A percentile compares a stretch with the other conserved stretches of the same genome.
Evolutionary conservation across 2,113 vertebrate species (phyloP).

Genomic region (Myotis davidii): DNA sequence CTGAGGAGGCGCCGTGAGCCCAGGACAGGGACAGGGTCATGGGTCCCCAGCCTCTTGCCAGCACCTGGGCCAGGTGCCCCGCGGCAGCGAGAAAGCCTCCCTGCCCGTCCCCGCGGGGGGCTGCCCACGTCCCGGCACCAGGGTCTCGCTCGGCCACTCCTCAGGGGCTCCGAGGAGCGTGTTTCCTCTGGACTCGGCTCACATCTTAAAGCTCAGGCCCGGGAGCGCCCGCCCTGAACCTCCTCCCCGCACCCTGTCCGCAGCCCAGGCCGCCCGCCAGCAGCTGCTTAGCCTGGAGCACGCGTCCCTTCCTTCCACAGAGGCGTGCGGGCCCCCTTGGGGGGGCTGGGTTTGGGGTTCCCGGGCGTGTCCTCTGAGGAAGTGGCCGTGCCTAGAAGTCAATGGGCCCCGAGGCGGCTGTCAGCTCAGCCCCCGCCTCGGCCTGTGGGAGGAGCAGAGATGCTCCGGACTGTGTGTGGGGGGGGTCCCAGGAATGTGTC

Average conservation of each 20-base stretch:
- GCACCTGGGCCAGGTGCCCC: neutral
- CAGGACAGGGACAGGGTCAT: neutral
- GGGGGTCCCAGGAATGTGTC: neutral
- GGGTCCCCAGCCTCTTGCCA: neutral
- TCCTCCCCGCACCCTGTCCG: neutral
- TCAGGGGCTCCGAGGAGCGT: neutral
- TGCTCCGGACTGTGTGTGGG: no score
- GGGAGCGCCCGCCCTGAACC: no score
- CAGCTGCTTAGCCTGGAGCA: neutral
- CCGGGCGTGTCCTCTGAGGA: neutral
- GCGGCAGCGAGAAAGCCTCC: neutral
- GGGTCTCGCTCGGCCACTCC: neutral
- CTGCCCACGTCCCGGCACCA: accelerated
- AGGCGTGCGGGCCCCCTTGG: neutral
- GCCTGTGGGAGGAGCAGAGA: neutral
- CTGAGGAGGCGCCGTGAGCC: neutral
- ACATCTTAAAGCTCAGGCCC: neutral
- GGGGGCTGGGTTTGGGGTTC: neutral
- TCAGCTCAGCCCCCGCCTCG: neutral
- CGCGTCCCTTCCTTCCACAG: neutral
- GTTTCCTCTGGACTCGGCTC: neutral
- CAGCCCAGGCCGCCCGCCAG: accelerated
- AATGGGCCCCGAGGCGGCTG: accelerated
- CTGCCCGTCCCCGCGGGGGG: neutral
- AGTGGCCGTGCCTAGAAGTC: accelerated